Base-by-base conservation (phyloP, 2,888 invertebrate species). In the Lepidonotus clava region DNA sequence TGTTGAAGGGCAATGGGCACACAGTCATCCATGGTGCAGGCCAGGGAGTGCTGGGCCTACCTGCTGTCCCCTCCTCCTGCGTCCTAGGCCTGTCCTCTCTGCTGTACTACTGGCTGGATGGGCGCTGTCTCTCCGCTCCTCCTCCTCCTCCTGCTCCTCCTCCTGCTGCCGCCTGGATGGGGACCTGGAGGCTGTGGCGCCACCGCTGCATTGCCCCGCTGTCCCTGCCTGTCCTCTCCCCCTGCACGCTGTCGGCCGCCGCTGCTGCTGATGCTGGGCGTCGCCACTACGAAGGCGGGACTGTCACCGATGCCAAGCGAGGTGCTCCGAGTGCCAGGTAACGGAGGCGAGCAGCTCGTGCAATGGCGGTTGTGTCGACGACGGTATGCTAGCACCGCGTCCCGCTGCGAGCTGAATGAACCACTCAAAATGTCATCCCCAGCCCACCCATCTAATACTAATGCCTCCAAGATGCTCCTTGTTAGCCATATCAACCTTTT, bases 131-230 rank as follows among this genome's bases (percentile, higher is more conserved):
- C 38, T n/a, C n/a, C n/a, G n/a, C n/a, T n/a, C n/a, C n/a, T n/a
- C n/a, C 38, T 32, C 36, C 2, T 5, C 5, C 28, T 32, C 61
- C 4, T 14, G 18, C 36, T 34, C 36, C 36, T 71, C 28, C 66
- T 66, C 71, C 38, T 34, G 71, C 71, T 71, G 34, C 71, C 71
- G 34, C 71, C 71, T 18, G 14, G 61, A 61, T 24, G 28, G 38
- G 71, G 71, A 71, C 34, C 38, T 18, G 34, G 36, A 38, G 71
- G 24, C 71, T 71, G 71, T 71, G 71, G 71, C 71, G 71, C 71
- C 71, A 71, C 71, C 71, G 21, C 66, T 61, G 61, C 36, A 38
- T 36, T 34, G 66, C 71, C 71, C 21, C 71, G 61, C 61, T 28
- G 53, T 18, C 21, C 14, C 61, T 32, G 24, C 61, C 61, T 61